These are phyloP conservation scores for Epinephelus moara DNA, from an alignment of 2,113 vertebrate species.

Conservation along the genomic window DNA sequence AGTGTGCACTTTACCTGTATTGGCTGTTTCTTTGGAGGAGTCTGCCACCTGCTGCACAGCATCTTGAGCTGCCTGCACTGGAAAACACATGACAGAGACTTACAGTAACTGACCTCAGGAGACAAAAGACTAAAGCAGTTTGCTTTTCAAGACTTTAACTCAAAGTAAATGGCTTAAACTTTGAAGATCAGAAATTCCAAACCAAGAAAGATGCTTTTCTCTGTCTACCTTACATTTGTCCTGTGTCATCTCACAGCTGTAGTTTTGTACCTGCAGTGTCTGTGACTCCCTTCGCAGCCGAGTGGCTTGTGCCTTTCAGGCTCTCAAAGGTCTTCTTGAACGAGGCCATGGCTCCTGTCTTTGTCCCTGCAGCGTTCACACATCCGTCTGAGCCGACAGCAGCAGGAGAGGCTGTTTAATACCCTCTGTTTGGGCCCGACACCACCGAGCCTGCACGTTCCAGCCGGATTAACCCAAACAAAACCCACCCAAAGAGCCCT, in stretches of 20 bases:
- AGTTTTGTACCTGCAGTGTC: slow-evolving; percentile 79
- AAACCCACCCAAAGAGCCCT: slow-evolving; percentile 62
- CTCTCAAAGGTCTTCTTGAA: slow-evolving; percentile 84
- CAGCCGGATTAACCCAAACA: slow-evolving; percentile 79
- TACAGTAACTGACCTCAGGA: slow-evolving; percentile 6
- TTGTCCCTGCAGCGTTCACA: slow-evolving; percentile 36
- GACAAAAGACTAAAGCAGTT: not conserved
- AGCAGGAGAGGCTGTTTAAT: slow-evolving; percentile 77
- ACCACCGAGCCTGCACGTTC: slow-evolving; percentile 64
- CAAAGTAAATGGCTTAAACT: not conserved
- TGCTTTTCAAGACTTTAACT: not conserved
- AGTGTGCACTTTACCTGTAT: slow-evolving; percentile 67
- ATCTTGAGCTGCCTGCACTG: slow-evolving; percentile 83
- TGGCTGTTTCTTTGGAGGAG: slow-evolving; percentile 83
- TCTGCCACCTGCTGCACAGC: slow-evolving; percentile 86
- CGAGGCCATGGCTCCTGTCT: slow-evolving; percentile 77
- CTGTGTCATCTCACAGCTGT: not conserved
- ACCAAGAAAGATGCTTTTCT: not conserved
- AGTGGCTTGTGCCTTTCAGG: slow-evolving; percentile 77
- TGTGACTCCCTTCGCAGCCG: slow-evolving; percentile 77
- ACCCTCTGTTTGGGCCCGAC: slow-evolving; percentile 67
- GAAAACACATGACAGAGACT: slow-evolving; percentile 55
- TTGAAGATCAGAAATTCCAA: not conserved
- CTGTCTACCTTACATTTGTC: not conserved
- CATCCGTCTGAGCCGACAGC: slow-evolving; percentile 42